A percentile compares a stretch with the other conserved stretches of the same genome.
These are phyloP conservation scores for Heterodera carotae DNA, from an alignment of 1,140 invertebrate species.

Conservation along the genomic window DNA sequence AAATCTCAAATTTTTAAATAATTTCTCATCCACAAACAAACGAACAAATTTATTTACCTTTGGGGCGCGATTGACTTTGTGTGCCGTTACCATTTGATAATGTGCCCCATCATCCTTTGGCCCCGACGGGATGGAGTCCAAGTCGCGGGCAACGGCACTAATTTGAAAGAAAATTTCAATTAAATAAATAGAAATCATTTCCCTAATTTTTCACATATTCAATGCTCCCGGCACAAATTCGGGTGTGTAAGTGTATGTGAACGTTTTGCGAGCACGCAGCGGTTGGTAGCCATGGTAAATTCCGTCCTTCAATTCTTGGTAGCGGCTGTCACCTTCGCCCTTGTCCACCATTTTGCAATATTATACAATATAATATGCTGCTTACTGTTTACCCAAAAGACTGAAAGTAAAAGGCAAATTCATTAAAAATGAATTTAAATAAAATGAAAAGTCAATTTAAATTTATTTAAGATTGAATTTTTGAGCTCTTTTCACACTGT, in stretches of 20 bases:
- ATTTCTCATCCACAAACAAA: too few species aligned
- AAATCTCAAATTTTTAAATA: too few species aligned
- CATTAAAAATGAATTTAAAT: too few species aligned
- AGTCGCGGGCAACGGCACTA: slow-evolving; percentile 30
- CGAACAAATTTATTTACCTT: too few species aligned
- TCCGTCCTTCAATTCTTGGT: slow-evolving; percentile 35
- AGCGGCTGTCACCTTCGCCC: slow-evolving; percentile 29
- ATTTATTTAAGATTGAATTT: not conserved
- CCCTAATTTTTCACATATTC: slow-evolving; percentile 23
- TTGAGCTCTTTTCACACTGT: not conserved
- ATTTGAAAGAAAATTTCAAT: not conserved
- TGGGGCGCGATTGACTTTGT: slow-evolving; percentile 28
- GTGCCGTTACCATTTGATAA: slow-evolving; percentile 34
- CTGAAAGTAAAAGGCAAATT: too few species aligned
- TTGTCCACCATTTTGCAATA: slow-evolving; percentile 24
- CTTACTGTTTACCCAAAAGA: too few species aligned
- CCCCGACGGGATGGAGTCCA: slow-evolving; percentile 35
- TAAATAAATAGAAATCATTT: not conserved
- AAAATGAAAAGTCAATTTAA: not conserved
- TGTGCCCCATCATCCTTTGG: slow-evolving; percentile 25
- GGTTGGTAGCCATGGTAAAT: slow-evolving; percentile 36
- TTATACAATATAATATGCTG: too few species aligned
- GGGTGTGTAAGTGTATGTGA: slow-evolving; percentile 20
- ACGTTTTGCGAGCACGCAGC: slow-evolving; percentile 26
- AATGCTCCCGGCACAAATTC: slow-evolving; percentile 33